A percentile compares a stretch with the other conserved stretches of the same genome.
phyloP scores from a whole-genome alignment of 2,888 invertebrate species.

The Caenorhabditis virilis region DNA sequence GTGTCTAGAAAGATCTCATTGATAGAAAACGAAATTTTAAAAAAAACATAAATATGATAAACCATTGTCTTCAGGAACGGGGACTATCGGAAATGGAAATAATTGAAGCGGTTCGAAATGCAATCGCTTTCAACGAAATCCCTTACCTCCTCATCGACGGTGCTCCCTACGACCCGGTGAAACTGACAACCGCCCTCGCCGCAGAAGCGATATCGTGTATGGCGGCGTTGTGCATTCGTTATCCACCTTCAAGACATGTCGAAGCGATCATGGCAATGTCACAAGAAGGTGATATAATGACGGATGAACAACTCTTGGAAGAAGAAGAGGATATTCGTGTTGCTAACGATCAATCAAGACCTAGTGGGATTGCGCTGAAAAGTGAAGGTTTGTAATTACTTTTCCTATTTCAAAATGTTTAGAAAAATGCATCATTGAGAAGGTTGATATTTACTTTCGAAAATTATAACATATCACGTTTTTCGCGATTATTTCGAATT shows the following conservation, averaged over 20 bases:
- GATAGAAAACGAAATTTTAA: neutral
- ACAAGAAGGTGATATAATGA: neutral
- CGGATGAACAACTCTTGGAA: conserved; percentile 7
- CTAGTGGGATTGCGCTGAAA: too few relatives aligned
- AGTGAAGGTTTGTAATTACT: too few relatives aligned
- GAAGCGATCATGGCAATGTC: conserved; percentile 52
- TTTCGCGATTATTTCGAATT: too few relatives aligned
- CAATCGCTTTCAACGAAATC: neutral
- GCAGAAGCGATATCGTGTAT: conserved; percentile 93
- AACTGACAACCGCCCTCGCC: conserved; percentile 79
- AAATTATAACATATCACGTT: too few relatives aligned
- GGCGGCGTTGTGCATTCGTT: conserved; percentile 73
- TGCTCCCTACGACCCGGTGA: conserved; percentile 6
- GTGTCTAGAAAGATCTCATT: neutral
- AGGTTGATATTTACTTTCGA: too few relatives aligned
- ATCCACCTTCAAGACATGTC: conserved; percentile 48
- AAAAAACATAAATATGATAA: neutral
- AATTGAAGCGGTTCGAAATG: neutral
- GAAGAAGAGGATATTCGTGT: conserved; percentile 22
- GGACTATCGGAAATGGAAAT: conserved; percentile 12
- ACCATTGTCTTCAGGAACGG: conserved; percentile 9
- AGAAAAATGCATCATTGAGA: too few relatives aligned
- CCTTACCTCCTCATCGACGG: too few relatives aligned
- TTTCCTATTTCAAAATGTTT: too few relatives aligned
- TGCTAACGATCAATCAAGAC: too few relatives aligned